phyloP scores from a whole-genome alignment of 1,140 invertebrate genomes.

The Pomacea maculata region DNA sequence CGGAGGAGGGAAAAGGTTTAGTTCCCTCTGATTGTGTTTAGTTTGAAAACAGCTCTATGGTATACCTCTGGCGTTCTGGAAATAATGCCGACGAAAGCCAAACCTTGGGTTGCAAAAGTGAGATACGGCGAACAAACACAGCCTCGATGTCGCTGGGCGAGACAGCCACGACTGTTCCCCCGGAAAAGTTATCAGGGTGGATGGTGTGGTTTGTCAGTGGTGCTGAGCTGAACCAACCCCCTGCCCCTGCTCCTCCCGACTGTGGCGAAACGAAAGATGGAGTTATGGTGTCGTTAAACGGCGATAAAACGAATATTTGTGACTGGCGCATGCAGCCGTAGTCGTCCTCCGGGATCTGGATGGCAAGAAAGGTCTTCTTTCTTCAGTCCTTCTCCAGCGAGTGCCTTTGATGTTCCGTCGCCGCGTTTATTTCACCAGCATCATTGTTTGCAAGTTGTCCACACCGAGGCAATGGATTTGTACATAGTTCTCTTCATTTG shows the following conservation, averaged over 20 bases:
- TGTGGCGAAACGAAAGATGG: too few relatives aligned
- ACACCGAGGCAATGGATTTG: background rate
- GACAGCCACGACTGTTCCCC: constrained; percentile 20
- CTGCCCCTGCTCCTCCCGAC: too few relatives aligned
- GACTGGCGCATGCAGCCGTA: too few relatives aligned
- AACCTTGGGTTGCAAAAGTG: constrained; percentile 12
- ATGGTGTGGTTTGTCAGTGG: constrained; percentile 10
- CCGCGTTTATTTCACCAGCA: background rate
- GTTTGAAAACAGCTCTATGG: constrained; percentile 24
- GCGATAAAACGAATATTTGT: too few relatives aligned
- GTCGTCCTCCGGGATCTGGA: too few relatives aligned
- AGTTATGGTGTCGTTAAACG: too few relatives aligned
- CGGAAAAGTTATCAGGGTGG: constrained; percentile 17
- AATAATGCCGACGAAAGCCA: background rate
- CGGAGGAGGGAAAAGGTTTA: background rate
- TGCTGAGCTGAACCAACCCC: too few relatives aligned
- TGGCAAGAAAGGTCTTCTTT: too few relatives aligned
- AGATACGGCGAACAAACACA: constrained; percentile 23
- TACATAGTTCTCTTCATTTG: background rate
- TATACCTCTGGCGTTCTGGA: constrained; percentile 9
- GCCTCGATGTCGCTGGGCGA: constrained; percentile 9
- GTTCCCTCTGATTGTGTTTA: constrained; percentile 9
- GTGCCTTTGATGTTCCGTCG: too few relatives aligned
- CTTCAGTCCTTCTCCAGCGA: too few relatives aligned
- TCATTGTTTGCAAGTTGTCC: background rate